Evolutionary conservation across 2,888 invertebrate species (phyloP).

Genomic region (Tenthredo notha): DNA sequence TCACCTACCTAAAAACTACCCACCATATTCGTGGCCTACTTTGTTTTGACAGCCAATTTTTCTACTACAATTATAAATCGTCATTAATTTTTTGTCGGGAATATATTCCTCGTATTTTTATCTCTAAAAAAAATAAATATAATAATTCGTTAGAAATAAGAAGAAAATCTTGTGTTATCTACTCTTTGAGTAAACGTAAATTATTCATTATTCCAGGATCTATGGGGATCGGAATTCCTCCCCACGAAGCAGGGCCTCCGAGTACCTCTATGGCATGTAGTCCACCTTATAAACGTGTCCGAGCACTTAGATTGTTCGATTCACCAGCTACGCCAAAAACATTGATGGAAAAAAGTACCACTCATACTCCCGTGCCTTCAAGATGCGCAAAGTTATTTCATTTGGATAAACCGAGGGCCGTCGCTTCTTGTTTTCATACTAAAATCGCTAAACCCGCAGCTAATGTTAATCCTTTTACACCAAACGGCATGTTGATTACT

Average conservation of each 20-base stretch:
- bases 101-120: neutral
- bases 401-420: constrained; percentile 77
- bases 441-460: constrained; percentile 82
- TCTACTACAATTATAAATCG: neutral
- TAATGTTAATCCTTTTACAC: constrained; percentile 93
- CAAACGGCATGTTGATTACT: constrained; percentile 85
- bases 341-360: constrained; percentile 85
- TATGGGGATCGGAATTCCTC: constrained; percentile 66
- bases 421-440: constrained; percentile 73
- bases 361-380: constrained; percentile 81
- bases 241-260: constrained; percentile 66
- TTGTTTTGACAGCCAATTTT: neutral
- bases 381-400: constrained; percentile 72
- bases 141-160: no score
- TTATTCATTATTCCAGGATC: constrained; percentile 62
- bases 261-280: constrained; percentile 77
- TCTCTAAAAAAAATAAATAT: no score
- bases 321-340: constrained; percentile 93
- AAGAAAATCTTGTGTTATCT: neutral
- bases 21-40: neutral
- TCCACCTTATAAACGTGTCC: constrained; percentile 83
- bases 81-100: neutral
- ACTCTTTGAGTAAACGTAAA: neutral
- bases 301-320: constrained; percentile 87
- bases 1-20: neutral